Evolutionary conservation across 2,113 vertebrate species (phyloP).

Genomic region (Engystomops pustulosus): DNA sequence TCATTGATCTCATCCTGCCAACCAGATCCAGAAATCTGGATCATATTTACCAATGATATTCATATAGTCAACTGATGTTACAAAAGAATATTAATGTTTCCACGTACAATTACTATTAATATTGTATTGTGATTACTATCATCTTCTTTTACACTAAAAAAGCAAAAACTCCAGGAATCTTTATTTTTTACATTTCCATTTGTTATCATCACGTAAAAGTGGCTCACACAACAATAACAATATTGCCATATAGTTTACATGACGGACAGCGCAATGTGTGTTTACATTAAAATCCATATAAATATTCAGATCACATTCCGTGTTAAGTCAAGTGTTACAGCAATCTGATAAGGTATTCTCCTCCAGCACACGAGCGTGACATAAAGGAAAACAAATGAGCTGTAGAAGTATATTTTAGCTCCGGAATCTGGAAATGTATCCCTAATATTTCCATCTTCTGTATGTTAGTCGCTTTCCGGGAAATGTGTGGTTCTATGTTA

Average conservation of each 20-base stretch:
- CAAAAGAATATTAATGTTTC: too few relatives aligned
- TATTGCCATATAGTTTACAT: neutral
- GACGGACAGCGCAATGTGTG: neutral
- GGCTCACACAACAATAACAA: too few relatives aligned
- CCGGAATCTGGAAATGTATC: constrained; percentile 8
- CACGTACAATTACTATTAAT: too few relatives aligned
- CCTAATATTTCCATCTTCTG: neutral
- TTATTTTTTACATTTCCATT: too few relatives aligned
- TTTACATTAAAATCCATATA: constrained; percentile 43
- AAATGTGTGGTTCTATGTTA: neutral
- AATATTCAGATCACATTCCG: constrained; percentile 45
- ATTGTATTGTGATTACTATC: too few relatives aligned
- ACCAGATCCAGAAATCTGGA: too few relatives aligned
- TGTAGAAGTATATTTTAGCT: constrained; percentile 34
- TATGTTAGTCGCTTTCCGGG: neutral
- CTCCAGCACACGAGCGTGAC: constrained; percentile 30
- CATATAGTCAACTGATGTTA: too few relatives aligned
- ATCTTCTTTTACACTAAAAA: too few relatives aligned
- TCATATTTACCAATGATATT: too few relatives aligned
- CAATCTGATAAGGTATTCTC: constrained; percentile 48
- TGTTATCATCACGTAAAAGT: too few relatives aligned
- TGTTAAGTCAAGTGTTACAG: constrained; percentile 45
- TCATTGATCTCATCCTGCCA: too few relatives aligned
- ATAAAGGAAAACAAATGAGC: constrained; percentile 27
- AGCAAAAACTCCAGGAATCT: too few relatives aligned